phyloP scores from a whole-genome alignment of 2,797 vertebrate species.

The Myripristis jacobus region DNA sequence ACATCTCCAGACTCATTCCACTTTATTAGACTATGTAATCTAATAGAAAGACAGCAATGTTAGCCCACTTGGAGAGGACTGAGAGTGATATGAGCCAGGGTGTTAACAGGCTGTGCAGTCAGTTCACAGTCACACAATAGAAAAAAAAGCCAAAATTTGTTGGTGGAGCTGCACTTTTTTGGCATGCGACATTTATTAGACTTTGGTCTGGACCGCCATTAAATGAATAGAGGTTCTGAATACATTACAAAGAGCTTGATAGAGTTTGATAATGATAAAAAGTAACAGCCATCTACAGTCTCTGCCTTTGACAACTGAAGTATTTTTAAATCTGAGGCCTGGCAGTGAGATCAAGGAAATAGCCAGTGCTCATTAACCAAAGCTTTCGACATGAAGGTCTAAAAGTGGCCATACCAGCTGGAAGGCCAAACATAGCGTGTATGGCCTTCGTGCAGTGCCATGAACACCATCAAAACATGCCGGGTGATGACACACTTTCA shows the following conservation, averaged over 20 bases:
- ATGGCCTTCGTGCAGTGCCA: conserved; percentile 51
- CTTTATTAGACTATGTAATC: conserved; percentile 67
- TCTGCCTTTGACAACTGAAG: conserved; percentile 50
- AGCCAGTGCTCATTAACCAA: conserved; percentile 70
- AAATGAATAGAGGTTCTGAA: conserved; percentile 52
- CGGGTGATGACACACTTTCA: conserved; percentile 65
- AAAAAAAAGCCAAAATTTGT: conserved; percentile 53
- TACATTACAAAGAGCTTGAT: conserved; percentile 49
- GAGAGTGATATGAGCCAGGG: conserved; percentile 47
- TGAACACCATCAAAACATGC: conserved; percentile 56
- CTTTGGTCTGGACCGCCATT: conserved; percentile 39
- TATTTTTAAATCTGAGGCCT: conserved; percentile 70
- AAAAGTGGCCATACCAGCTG: conserved; percentile 68
- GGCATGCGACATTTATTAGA: conserved; percentile 49
- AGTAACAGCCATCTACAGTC: conserved; percentile 55
- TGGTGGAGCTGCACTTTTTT: conserved; percentile 28
- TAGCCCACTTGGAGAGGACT: conserved; percentile 41
- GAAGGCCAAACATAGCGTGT: conserved; percentile 69
- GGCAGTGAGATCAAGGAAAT: conserved; percentile 67
- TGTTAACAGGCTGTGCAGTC: conserved; percentile 41
- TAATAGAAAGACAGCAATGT: conserved; percentile 66
- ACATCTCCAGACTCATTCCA: conserved; percentile 67
- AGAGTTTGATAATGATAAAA: conserved; percentile 68
- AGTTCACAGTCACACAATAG: conserved; percentile 33
- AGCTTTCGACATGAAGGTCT: conserved; percentile 64